Percentiles rank a stretch among this genome's conserved stretches.
phyloP scores from a whole-genome alignment of 2,797 vertebrate species.

The Rhinophrynus dorsalis region DNA sequence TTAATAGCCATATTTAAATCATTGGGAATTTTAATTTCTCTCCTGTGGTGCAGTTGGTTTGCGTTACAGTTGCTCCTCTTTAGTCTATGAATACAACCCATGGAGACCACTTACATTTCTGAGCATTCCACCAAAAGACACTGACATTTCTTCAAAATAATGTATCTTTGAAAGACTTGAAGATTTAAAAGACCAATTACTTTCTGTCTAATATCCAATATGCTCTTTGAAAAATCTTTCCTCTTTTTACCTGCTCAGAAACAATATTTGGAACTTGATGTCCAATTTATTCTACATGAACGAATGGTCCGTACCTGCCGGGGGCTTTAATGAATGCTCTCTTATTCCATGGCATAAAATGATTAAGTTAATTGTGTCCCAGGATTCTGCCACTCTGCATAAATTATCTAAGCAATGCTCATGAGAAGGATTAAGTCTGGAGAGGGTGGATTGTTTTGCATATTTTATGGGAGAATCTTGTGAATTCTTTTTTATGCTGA shows the following conservation, averaged over 20 bases:
- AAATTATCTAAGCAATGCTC: constrained; percentile 47
- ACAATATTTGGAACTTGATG: constrained; percentile 37
- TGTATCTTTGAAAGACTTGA: too few relatives aligned
- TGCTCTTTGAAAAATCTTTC: constrained; percentile 7
- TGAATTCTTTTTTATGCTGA: constrained; percentile 23
- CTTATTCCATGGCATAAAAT: constrained; percentile 48
- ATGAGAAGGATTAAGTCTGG: constrained; percentile 47
- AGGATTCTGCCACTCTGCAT: constrained; percentile 50
- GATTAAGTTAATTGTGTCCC: constrained; percentile 51
- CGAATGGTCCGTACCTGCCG: constrained; percentile 38
- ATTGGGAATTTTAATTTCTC: too few relatives aligned
- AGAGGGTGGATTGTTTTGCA: constrained; percentile 48
- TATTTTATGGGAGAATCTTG: constrained; percentile 43
- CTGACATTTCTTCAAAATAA: too few relatives aligned
- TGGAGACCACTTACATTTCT: too few relatives aligned
- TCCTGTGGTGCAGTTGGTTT: too few relatives aligned
- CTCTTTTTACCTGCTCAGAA: constrained; percentile 16
- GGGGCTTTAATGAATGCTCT: constrained; percentile 46
- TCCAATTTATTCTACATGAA: constrained; percentile 41
- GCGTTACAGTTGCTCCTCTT: too few relatives aligned
- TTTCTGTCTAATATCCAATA: not conserved
- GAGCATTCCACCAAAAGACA: too few relatives aligned
- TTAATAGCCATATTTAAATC: too few relatives aligned
- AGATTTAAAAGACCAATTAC: constrained; percentile 9
- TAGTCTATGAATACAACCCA: too few relatives aligned